These are phyloP conservation scores for Sphaerophoria taeniata DNA, from an alignment of 2,888 invertebrate genomes.

Conservation along the genomic window DNA sequence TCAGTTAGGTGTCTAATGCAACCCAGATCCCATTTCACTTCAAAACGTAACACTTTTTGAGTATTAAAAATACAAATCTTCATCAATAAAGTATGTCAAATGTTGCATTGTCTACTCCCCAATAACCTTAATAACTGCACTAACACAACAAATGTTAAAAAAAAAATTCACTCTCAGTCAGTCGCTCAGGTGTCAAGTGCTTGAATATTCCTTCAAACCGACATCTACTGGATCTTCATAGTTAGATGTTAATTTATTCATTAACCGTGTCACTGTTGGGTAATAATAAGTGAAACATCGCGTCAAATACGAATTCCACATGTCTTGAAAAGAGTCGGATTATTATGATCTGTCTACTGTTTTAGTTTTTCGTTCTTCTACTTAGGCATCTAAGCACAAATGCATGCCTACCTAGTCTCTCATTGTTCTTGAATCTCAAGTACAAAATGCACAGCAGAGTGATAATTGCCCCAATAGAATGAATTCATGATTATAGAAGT, in stretches of 20 bases:
- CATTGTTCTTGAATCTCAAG: constrained; percentile 34
- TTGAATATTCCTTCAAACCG: constrained; percentile 38
- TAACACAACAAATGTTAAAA: background rate
- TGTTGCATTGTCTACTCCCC: no score
- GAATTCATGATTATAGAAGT: constrained; percentile 64
- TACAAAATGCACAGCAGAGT: constrained; percentile 63
- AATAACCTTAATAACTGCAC: background rate
- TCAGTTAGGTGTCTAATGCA: no score
- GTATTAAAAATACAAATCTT: no score
- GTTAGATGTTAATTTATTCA: constrained; percentile 70
- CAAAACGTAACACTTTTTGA: no score
- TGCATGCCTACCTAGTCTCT: background rate
- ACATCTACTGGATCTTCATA: constrained; percentile 23
- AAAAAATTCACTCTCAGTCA: background rate
- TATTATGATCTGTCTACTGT: constrained; percentile 32
- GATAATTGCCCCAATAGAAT: constrained; percentile 62
- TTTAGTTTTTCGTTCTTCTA: constrained; percentile 43
- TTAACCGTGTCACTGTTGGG: constrained; percentile 57
- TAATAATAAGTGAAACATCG: constrained; percentile 53
- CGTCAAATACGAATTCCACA: constrained; percentile 34
- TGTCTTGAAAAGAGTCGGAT: constrained; percentile 49
- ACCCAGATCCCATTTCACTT: no score
- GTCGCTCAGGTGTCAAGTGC: constrained; percentile 67
- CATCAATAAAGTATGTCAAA: no score
- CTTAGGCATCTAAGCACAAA: background rate